Base-by-base conservation (phyloP, 2,888 invertebrate species). In the Galeruca laticollis region DNA sequence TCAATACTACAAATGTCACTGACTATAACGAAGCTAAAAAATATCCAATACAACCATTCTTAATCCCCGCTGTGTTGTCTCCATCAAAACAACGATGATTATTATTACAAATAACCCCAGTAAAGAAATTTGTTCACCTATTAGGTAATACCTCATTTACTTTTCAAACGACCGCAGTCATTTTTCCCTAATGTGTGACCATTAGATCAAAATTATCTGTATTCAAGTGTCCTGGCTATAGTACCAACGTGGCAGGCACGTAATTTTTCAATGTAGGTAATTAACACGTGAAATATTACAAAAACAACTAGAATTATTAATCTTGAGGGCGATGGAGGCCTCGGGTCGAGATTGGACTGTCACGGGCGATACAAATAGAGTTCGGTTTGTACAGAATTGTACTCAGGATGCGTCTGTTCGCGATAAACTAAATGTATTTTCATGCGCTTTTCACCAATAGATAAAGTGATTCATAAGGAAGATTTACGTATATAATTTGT, bases 221-320 rank as follows among this genome's bases (percentile, higher is more conserved):
- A 59, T 59, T 59, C 31, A 59, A 49, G 26, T n/a, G 15, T 66
- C 37, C 49, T 33, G 35, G 43, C n/a, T 54, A 26, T 31, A 3
- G 56, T 10, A 35, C 59, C 51, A 15, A 59, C 15, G 66, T 47
- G 37, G 31, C 66, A 59, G 60, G 66, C 62, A 40, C 72, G 77
- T 76, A 78, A 77, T 78, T 79, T 77, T 75, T 76, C 75, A 82
- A 81, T 79, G 77, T 71, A 74, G 78, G 81, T 83, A 83, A 84
- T 84, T 84, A 84, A 82, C 83, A 82, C 78, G 82, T 84, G 84
- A 84, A 83, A 83, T 84, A 84, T 84, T 83, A 83, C 82, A 82
- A 83, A 83, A 84, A 83, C 83, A 84, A 84, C 83, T 82, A 80
- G 83, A 84, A 83, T 82, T 84, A 84, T 84, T 83, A 84, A 84